Evolutionary conservation across 2,888 invertebrate genomes (phyloP), one percentile per base, ranked within the genome.

Genomic region (Drosophila imparisetae): DNA sequence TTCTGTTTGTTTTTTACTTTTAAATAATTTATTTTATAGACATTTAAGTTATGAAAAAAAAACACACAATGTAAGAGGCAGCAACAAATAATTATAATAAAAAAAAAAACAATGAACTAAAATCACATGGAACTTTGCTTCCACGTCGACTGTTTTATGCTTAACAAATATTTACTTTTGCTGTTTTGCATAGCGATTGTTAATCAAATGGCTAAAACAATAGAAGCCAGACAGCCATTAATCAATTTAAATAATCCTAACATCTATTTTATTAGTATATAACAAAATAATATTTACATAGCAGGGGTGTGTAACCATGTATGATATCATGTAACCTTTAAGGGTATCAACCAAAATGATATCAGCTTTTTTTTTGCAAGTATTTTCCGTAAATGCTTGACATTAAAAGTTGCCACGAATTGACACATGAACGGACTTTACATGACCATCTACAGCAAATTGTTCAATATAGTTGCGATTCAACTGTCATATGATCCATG

Each of bases 1-100:
- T 76, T 83, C 67, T 86, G 85, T 89, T 85, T 89, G 87, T 89
- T 85, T 86, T 75, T 82, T 86, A 86, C 74, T 86, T 86, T 87
- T 89, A 86, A 78, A 70, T 87, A 73, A 89, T 82, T 86, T 86
- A 86, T 86, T 86, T 69, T 29, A 21, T 75, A 70, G 60, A 50
- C 64, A 53, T 27, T 29, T 78, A 74, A 70, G 66, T 38, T 65
- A 70, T 62, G 24, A 49, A 63, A 65, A 27, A 2, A 49, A 15
- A n/a, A n/a, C n/a, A 18, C 50, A 67, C 53, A 50, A 60, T 78
- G 78, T 79, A 78, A 62, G 59, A 54, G 53, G 45, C 54, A 74
- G 36, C 40, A 66, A 57, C 40, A 62, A 63, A 63, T 45, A 55
- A 69, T 65, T 64, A 64, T 65, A 54, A 66, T 30, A 54, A 55